Evolutionary conservation across 2,888 invertebrate species (phyloP).

Genomic region (Ethmia dodecea): DNA sequence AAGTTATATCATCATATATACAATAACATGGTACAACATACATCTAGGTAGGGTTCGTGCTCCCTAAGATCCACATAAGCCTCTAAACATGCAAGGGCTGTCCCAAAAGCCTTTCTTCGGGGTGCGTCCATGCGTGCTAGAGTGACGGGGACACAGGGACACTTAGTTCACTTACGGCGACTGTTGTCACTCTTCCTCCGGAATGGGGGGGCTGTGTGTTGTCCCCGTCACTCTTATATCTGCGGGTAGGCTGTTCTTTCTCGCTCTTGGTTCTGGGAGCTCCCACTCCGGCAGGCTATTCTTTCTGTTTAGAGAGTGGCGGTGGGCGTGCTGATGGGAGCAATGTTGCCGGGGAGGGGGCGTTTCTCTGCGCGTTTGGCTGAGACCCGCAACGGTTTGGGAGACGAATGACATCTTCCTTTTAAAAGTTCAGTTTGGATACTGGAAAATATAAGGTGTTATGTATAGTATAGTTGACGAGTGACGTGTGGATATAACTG

Average conservation of each 20-base stretch:
- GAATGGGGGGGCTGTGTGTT: constrained; percentile 39
- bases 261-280: constrained; percentile 58
- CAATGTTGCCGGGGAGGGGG: constrained; percentile 65
- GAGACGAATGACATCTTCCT: constrained; percentile 73
- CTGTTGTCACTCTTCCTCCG: constrained; percentile 64
- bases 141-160: constrained; percentile 65
- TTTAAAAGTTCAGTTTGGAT: constrained; percentile 12
- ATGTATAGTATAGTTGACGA: too few relatives aligned
- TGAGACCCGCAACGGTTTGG: constrained; percentile 75
- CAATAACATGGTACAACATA: constrained; percentile 46
- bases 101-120: constrained; percentile 55
- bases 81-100: constrained; percentile 73
- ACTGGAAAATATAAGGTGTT: constrained; percentile 31
- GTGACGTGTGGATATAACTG: too few relatives aligned
- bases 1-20: too few relatives aligned
- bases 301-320: constrained; percentile 59
- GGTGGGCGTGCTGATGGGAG: constrained; percentile 65
- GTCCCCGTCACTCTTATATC: constrained; percentile 51
- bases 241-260: constrained; percentile 69
- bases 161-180: constrained; percentile 59
- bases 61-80: constrained; percentile 63
- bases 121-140: constrained; percentile 70
- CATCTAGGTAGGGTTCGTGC: constrained; percentile 66
- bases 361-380: constrained; percentile 62
- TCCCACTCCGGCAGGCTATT: constrained; percentile 73